Percentiles rank a stretch among this genome's conserved stretches.
These are phyloP conservation scores for Aplysia californica DNA, from an alignment of 1,140 invertebrate species.

Conservation along the genomic window DNA sequence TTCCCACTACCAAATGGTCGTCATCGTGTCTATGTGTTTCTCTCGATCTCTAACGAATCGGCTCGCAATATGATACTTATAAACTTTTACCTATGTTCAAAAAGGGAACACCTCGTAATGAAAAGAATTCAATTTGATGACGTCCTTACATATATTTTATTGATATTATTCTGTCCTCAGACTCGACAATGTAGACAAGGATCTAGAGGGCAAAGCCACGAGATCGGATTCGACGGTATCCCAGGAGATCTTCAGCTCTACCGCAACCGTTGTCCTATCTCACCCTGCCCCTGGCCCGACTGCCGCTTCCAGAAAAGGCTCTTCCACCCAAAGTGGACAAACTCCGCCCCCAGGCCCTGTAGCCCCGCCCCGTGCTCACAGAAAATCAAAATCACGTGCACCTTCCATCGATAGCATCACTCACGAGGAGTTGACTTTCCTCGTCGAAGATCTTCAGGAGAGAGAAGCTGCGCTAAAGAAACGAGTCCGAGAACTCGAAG, in stretches of 20 bases:
- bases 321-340: neutral
- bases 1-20: no score
- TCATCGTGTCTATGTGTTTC: no score
- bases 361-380: neutral
- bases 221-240: slow-evolving; percentile 8
- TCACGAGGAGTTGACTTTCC: slow-evolving; percentile 39
- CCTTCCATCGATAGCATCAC: slow-evolving; percentile 19
- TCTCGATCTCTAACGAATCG: no score
- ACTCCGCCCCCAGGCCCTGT: slow-evolving; percentile 11
- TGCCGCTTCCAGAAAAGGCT: neutral
- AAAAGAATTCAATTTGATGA: no score
- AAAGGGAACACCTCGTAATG: no score
- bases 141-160: no score
- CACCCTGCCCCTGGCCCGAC: neutral
- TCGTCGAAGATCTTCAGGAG: slow-evolving; percentile 35
- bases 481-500: slow-evolving; percentile 40
- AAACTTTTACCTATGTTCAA: no score
- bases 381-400: neutral
- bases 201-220: no score
- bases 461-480: slow-evolving; percentile 35
- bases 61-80: no score
- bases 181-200: no score
- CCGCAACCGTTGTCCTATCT: neutral
- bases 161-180: no score
- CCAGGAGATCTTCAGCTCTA: slow-evolving; percentile 5